These are phyloP conservation scores for Sebastes oblongus DNA, from an alignment of 2,797 vertebrate species.

Conservation along the genomic window DNA sequence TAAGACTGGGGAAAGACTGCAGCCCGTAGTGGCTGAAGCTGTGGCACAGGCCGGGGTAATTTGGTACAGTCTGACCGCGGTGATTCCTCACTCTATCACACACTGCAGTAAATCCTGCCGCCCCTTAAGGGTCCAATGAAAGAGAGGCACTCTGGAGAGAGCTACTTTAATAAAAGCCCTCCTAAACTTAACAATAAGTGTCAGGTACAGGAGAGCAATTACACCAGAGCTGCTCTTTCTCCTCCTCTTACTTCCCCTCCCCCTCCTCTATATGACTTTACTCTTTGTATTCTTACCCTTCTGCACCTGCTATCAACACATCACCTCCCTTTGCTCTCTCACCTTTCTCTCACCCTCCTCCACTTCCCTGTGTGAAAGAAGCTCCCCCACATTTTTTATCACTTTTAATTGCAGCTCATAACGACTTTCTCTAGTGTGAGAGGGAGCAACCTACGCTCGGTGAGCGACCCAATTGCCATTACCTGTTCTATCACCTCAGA, in stretches of 20 bases:
- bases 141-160: conserved; percentile 57
- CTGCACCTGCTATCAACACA: conserved; percentile 55
- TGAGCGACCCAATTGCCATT: conserved; percentile 28
- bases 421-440: conserved; percentile 65
- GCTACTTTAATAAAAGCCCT: conserved; percentile 78
- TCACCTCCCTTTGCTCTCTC: conserved; percentile 36
- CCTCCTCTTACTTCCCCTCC: conserved; percentile 23
- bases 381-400: conserved; percentile 43
- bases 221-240: conserved; percentile 53
- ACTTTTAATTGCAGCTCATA: conserved; percentile 77
- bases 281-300: conserved; percentile 54
- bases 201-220: conserved; percentile 78
- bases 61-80: conserved; percentile 56
- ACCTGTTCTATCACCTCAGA: conserved; percentile 58
- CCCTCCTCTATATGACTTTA: conserved; percentile 4
- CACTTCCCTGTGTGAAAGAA: conserved; percentile 51
- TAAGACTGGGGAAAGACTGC: conserved; percentile 66
- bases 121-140: conserved; percentile 70
- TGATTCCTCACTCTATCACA: conserved; percentile 71
- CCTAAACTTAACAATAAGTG: conserved; percentile 74
- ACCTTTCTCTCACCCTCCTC: conserved; percentile 29
- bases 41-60: conserved; percentile 55
- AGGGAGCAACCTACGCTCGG: conserved; percentile 39
- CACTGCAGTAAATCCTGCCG: conserved; percentile 68
- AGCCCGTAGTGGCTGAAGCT: conserved; percentile 44